A percentile compares a stretch with the other conserved stretches of the same genome.
Conservation (phyloP, 2,888 invertebrate species). For the Baronia brevicornis region DNA sequence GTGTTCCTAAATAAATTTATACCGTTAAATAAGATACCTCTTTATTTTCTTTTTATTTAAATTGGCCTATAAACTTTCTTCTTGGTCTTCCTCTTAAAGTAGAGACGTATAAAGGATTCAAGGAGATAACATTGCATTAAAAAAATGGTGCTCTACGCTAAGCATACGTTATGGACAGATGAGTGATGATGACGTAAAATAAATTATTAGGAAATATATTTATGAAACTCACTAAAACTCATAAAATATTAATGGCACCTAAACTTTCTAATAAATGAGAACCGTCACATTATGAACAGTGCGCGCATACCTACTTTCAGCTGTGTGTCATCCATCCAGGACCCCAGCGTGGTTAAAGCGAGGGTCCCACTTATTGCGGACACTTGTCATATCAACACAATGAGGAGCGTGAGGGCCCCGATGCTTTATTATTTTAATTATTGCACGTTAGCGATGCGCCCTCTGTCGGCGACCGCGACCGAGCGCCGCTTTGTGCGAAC, state of each 20-base stretch:
- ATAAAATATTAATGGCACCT: too few species aligned
- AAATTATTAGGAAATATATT: too few species aligned
- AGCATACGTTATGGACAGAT: slow-evolving; percentile 1
- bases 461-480: slow-evolving; percentile 52
- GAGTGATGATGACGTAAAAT: too few species aligned
- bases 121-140: slow-evolving; percentile 2
- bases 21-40: too few species aligned
- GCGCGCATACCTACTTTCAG: neutral
- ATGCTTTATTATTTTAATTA: slow-evolving; percentile 76
- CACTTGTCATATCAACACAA: slow-evolving; percentile 73
- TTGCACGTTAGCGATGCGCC: slow-evolving; percentile 60
- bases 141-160: slow-evolving; percentile 7
- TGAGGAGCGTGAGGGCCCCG: slow-evolving; percentile 37
- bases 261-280: slow-evolving; percentile 12
- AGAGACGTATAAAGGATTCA: neutral
- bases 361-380: slow-evolving; percentile 64
- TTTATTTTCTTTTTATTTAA: neutral
- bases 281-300: slow-evolving; percentile 1
- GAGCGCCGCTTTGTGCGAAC: slow-evolving; percentile 37
- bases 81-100: too few species aligned
- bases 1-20: too few species aligned
- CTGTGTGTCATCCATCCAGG: slow-evolving; percentile 8
- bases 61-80: too few species aligned
- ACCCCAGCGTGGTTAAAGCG: slow-evolving; percentile 18
- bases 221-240: too few species aligned